Evolutionary conservation across 2,797 vertebrate genomes (phyloP).

Genomic region (Anomalospiza imberbis): DNA sequence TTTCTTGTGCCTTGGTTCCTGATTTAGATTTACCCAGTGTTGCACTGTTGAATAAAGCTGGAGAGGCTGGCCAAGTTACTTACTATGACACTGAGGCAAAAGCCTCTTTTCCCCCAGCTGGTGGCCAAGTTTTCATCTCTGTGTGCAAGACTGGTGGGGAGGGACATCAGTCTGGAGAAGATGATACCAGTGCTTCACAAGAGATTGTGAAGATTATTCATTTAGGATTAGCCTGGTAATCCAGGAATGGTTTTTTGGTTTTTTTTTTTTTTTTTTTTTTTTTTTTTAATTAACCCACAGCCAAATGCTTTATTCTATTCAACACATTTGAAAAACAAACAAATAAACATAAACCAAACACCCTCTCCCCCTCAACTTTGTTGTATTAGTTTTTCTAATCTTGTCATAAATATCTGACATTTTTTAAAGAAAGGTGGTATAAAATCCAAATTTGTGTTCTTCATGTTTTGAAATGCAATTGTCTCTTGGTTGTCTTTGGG

Average conservation of each 20-base stretch:
- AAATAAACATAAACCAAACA: not conserved
- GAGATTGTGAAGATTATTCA: not conserved
- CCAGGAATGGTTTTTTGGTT: not conserved
- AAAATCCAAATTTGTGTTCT: not conserved
- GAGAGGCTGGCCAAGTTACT: not conserved
- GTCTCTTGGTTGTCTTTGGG: not conserved
- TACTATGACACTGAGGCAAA: not conserved
- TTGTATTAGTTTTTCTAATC: not conserved
- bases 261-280: not conserved
- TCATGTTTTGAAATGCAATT: not conserved
- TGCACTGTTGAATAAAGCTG: not conserved
- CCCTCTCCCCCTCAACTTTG: not conserved
- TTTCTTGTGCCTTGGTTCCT: not conserved
- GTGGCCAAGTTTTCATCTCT: not conserved
- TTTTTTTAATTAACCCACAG: not conserved
- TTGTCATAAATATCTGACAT: not conserved
- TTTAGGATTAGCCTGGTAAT: not conserved
- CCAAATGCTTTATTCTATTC: not conserved
- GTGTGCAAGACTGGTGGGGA: not conserved
- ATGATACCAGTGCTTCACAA: not conserved
- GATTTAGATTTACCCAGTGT: not conserved
- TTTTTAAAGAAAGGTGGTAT: not conserved
- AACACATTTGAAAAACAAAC: not conserved
- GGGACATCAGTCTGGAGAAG: not conserved
- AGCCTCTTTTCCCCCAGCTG: not conserved